Conservation (phyloP, 2,888 invertebrate species). For the Rhaphigaster nebulosa region DNA sequence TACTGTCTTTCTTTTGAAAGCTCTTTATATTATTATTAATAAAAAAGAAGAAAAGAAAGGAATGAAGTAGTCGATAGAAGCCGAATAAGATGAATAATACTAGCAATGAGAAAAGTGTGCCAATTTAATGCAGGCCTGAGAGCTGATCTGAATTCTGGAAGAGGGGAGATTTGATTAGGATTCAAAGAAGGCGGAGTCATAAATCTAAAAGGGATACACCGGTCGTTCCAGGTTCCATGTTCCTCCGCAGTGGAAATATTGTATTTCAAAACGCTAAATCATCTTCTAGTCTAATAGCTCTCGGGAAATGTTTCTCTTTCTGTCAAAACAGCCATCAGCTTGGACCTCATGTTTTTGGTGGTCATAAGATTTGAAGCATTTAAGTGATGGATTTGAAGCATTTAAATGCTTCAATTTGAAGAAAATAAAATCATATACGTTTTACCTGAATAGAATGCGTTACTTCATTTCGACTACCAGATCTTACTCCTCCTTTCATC, state of each 20-base stretch:
- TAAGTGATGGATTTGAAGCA: not conserved
- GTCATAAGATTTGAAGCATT: no score
- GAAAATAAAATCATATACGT: no score
- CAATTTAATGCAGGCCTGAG: constrained; percentile 36
- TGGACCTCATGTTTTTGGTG: not conserved
- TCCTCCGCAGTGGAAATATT: not conserved
- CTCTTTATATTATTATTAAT: not conserved
- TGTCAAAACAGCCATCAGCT: not conserved
- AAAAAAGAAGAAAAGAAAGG: not conserved
- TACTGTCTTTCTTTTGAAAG: not conserved
- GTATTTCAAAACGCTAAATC: constrained; percentile 35
- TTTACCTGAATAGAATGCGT: no score
- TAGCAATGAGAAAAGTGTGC: constrained; percentile 23
- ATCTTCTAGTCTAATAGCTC: not conserved
- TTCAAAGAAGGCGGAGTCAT: constrained; percentile 49
- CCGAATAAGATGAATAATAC: not conserved
- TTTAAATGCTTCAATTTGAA: no score
- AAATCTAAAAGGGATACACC: constrained; percentile 20
- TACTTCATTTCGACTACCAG: no score
- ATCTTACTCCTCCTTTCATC: no score
- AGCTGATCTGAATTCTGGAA: constrained; percentile 32
- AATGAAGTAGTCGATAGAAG: not conserved
- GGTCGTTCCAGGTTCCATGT: not conserved
- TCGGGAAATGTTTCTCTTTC: not conserved
- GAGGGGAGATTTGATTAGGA: constrained; percentile 52